Evolutionary conservation across 1,140 invertebrate genomes (phyloP).

Genomic region (Triops cancriformis): DNA sequence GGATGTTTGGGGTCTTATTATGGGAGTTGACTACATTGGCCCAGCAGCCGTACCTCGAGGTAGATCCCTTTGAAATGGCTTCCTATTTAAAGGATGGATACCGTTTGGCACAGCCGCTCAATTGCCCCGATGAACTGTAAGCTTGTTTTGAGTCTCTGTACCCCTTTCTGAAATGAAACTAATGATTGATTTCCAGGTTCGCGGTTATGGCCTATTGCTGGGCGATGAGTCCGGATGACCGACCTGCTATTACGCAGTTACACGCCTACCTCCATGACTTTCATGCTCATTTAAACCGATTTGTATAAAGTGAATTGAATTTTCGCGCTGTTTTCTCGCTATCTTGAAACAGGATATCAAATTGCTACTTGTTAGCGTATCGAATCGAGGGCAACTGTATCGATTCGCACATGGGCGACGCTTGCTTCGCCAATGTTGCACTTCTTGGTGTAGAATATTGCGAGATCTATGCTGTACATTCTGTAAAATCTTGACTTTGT

Average conservation of each 20-base stretch:
- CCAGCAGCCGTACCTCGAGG: conserved; percentile 75
- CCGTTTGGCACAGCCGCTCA: conserved; percentile 76
- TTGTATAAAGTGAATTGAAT: conserved; percentile 14
- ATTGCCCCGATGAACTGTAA: conserved; percentile 91
- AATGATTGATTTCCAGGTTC: conserved; percentile 54
- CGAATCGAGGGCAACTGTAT: too few species aligned
- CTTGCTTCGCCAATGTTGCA: too few species aligned
- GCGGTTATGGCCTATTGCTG: conserved; percentile 87
- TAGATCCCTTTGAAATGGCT: conserved; percentile 85
- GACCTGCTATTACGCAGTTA: conserved; percentile 78
- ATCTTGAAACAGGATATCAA: background rate
- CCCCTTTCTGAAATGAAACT: background rate
- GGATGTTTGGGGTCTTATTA: conserved; percentile 85
- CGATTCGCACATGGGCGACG: too few species aligned
- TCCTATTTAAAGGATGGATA: conserved; percentile 79
- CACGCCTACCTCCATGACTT: conserved; percentile 80
- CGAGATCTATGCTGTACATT: too few species aligned
- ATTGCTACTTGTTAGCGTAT: background rate
- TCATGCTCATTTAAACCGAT: conserved; percentile 29
- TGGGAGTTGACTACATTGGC: conserved; percentile 90
- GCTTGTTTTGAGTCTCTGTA: conserved; percentile 37
- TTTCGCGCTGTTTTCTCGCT: background rate
- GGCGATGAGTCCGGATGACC: conserved; percentile 62
- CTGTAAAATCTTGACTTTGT: too few species aligned
- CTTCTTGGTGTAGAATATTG: too few species aligned